Evolutionary conservation across 2,113 vertebrate genomes (phyloP).

Genomic region (Australoheros scitulus): DNA sequence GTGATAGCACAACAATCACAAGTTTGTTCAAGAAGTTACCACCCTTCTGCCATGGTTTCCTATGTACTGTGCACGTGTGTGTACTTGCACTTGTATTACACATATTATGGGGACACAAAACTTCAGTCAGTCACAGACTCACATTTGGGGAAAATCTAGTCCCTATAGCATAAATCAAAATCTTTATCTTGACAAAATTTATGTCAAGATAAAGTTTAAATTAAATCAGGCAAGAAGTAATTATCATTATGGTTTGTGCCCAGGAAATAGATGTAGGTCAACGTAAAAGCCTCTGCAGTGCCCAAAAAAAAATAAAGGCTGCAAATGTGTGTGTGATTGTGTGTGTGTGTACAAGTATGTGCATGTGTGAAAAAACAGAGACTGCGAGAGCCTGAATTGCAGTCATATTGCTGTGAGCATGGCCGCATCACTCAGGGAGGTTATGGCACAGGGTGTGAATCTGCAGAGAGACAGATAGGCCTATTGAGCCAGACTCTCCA

Average conservation of each 20-base stretch:
- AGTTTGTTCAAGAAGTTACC: slow-evolving; percentile 72
- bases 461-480: slow-evolving; percentile 59
- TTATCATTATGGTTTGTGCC: neutral
- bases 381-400: slow-evolving; percentile 26
- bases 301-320: neutral
- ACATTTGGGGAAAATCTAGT: neutral
- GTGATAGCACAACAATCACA: slow-evolving; percentile 74
- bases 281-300: neutral
- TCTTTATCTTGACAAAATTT: neutral
- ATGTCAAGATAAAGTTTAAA: neutral
- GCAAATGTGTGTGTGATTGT: neutral
- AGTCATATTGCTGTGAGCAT: slow-evolving; percentile 34
- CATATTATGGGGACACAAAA: neutral
- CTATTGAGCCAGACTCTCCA: slow-evolving; percentile 51
- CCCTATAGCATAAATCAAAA: neutral
- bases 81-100: neutral
- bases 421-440: slow-evolving; percentile 53
- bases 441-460: slow-evolving; percentile 50
- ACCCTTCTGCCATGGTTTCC: slow-evolving; percentile 26
- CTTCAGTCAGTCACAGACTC: neutral
- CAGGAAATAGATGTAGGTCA: neutral
- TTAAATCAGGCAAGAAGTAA: neutral
- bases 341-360: neutral
- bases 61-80: slow-evolving; percentile 1
- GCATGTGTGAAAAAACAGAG: neutral